Percentiles rank a stretch among this genome's conserved stretches.
phyloP scores from a whole-genome alignment of 1,140 invertebrate species.

The Hypsibius dujardini region DNA sequence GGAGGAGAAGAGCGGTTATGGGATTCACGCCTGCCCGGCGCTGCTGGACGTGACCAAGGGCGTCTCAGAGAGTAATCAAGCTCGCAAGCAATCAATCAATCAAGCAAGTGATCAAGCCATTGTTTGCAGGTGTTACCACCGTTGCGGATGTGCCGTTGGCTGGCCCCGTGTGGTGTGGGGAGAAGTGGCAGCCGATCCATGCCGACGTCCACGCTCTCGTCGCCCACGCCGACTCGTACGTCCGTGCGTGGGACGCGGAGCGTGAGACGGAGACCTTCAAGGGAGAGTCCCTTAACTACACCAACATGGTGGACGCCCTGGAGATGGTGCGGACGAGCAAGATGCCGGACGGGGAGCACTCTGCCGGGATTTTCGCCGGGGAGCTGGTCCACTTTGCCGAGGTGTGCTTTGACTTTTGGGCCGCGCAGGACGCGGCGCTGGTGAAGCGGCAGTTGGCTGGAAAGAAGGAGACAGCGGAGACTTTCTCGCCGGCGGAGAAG shows the following conservation, averaged over 20 bases:
- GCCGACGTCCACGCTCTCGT: no score
- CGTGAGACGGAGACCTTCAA: no score
- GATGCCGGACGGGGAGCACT: background rate
- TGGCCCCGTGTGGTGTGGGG: no score
- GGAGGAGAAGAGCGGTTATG: background rate
- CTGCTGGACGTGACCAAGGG: background rate
- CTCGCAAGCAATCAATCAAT: no score
- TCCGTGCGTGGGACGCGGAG: background rate
- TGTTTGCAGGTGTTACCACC: no score
- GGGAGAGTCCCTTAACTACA: background rate
- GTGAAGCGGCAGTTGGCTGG: no score
- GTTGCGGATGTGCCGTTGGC: no score
- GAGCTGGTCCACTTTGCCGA: background rate
- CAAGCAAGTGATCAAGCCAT: background rate
- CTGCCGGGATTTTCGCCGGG: background rate
- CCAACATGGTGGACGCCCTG: background rate
- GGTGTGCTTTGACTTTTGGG: background rate
- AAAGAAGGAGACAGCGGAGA: no score
- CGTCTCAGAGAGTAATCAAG: background rate
- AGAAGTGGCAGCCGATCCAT: no score
- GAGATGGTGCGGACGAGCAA: background rate
- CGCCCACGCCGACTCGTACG: background rate
- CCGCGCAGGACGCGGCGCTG: background rate
- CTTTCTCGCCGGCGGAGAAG: no score
- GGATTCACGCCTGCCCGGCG: background rate